Conservation (phyloP, 2,113 vertebrate genomes). For the Anarrhichthys ocellatus region DNA sequence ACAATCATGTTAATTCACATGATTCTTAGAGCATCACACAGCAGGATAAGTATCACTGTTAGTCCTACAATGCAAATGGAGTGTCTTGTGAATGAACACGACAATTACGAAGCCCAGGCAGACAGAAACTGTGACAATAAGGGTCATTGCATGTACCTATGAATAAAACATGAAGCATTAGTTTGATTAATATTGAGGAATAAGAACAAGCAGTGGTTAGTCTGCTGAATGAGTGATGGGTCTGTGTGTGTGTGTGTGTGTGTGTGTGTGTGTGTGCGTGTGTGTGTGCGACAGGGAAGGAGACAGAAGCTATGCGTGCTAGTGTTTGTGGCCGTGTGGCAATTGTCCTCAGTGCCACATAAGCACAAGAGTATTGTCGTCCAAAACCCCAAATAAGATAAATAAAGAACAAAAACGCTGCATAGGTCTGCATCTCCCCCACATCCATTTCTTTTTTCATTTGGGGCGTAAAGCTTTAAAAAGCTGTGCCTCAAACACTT, state of each 20-base stretch:
- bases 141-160: constrained; percentile 35
- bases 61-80: constrained; percentile 24
- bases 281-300: neutral
- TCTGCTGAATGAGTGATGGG: constrained; percentile 49
- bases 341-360: neutral
- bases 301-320: neutral
- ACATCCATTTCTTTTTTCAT: neutral
- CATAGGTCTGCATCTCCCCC: neutral
- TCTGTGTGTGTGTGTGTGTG: constrained; percentile 9
- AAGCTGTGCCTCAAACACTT: neutral
- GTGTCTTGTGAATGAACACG: constrained; percentile 1
- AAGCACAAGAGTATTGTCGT: neutral
- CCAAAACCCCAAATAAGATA: neutral
- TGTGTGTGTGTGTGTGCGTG: constrained; percentile 1
- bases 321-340: neutral
- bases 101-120: constrained; percentile 1
- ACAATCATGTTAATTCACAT: constrained; percentile 2
- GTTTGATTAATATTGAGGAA: constrained; percentile 60
- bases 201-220: constrained; percentile 31
- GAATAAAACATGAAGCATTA: constrained; percentile 74
- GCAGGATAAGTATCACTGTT: neutral
- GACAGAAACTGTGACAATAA: constrained; percentile 26
- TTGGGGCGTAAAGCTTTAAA: neutral
- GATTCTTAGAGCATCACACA: neutral
- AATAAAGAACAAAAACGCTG: constrained; percentile 6